These are phyloP conservation scores for Microtus pennsylvanicus DNA, from an alignment of 2,113 vertebrate genomes.

Conservation along the genomic window DNA sequence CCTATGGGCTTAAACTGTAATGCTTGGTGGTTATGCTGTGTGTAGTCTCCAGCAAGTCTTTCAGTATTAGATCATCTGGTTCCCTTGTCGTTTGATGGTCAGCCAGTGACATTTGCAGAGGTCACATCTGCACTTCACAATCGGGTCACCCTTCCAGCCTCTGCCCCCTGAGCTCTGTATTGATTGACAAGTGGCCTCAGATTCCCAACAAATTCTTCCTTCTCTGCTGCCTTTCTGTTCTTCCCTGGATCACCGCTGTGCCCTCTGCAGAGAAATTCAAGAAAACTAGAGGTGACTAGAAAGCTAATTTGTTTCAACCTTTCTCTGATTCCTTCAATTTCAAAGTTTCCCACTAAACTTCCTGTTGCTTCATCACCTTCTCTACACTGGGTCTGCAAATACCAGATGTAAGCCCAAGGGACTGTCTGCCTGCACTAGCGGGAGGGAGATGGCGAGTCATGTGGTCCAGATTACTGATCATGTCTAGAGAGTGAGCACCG, in stretches of 20 bases:
- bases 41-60: neutral
- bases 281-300: neutral
- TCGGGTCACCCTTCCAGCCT: neutral
- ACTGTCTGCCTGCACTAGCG: neutral
- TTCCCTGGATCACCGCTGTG: neutral
- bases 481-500: neutral
- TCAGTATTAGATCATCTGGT: neutral
- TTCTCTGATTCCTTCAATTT: neutral
- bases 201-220: neutral
- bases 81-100: neutral
- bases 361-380: neutral
- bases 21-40: neutral
- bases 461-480: neutral
- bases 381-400: neutral
- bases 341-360: neutral
- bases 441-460: neutral
- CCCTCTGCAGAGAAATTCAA: neutral
- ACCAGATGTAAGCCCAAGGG: neutral
- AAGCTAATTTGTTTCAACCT: neutral
- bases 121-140: neutral
- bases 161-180: neutral
- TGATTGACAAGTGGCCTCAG: neutral
- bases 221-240: neutral
- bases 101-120: neutral
- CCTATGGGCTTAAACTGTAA: neutral